Evolutionary conservation across 2,113 vertebrate species (phyloP).

Genomic region (Psilopsiagon aymara): DNA sequence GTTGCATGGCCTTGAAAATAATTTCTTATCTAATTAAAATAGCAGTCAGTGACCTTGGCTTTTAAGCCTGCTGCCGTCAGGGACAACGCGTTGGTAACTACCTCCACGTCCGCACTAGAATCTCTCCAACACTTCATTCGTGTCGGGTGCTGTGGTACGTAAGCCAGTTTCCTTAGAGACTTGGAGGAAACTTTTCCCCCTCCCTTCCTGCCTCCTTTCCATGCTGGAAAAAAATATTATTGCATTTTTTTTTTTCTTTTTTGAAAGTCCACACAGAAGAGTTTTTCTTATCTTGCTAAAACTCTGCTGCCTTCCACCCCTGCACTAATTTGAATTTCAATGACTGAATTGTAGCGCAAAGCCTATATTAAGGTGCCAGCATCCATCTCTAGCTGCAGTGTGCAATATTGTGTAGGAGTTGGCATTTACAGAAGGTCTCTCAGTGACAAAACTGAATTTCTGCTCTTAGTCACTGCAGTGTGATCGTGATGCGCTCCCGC

Average conservation of each 20-base stretch:
- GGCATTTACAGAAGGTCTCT: constrained; percentile 73
- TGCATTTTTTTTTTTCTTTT: constrained; percentile 12
- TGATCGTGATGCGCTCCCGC: constrained; percentile 56
- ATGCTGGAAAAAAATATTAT: constrained; percentile 14
- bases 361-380: constrained; percentile 63
- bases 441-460: constrained; percentile 63
- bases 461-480: constrained; percentile 68
- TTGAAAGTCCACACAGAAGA: constrained; percentile 31
- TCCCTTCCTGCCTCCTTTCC: constrained; percentile 54
- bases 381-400: constrained; percentile 62
- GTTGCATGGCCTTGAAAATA: background rate
- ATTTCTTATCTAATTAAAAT: background rate
- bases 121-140: background rate
- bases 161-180: constrained; percentile 35
- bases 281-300: constrained; percentile 65
- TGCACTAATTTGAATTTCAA: constrained; percentile 77
- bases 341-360: constrained; percentile 68
- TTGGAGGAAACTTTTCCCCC: background rate
- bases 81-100: background rate
- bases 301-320: constrained; percentile 66
- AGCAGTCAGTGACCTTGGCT: background rate
- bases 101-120: background rate
- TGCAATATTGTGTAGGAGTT: constrained; percentile 65
- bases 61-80: background rate
- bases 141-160: background rate